Evolutionary conservation across 2,888 invertebrate species (phyloP).

Genomic region (Troilus luridus): DNA sequence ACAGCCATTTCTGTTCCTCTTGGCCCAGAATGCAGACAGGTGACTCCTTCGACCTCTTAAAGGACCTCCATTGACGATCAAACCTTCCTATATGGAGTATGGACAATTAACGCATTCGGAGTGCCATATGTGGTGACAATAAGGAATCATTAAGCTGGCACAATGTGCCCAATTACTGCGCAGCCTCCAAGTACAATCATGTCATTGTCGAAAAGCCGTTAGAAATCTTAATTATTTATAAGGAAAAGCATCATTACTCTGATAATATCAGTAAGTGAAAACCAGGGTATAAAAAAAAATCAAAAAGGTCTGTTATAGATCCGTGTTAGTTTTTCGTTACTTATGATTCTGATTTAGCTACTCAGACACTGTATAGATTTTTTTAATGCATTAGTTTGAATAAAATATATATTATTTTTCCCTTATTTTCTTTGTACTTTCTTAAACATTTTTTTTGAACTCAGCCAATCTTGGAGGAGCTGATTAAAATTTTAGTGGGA

Average conservation of each 20-base stretch:
- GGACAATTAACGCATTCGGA: not conserved
- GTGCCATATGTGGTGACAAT: conserved; percentile 41
- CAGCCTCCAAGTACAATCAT: not conserved
- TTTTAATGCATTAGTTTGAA: no score
- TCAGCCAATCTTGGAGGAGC: not conserved
- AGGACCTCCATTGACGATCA: not conserved
- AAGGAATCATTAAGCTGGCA: not conserved
- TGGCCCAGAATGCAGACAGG: no score
- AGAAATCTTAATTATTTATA: not conserved
- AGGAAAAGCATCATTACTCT: not conserved
- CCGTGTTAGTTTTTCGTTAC: no score
- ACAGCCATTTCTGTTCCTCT: no score
- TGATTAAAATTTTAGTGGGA: not conserved
- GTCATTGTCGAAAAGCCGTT: not conserved
- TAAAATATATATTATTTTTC: no score
- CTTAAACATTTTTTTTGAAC: not conserved
- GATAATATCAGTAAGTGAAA: not conserved
- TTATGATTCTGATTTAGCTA: no score
- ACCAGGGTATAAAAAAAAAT: no score
- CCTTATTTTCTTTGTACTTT: no score
- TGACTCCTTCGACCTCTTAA: not conserved
- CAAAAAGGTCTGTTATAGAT: no score
- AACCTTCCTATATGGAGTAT: conserved; percentile 1
- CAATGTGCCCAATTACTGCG: conserved; percentile 13
- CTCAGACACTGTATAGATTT: no score